phyloP scores from a whole-genome alignment of 2,888 invertebrate species.

The Eristalinus sepulchralis region DNA sequence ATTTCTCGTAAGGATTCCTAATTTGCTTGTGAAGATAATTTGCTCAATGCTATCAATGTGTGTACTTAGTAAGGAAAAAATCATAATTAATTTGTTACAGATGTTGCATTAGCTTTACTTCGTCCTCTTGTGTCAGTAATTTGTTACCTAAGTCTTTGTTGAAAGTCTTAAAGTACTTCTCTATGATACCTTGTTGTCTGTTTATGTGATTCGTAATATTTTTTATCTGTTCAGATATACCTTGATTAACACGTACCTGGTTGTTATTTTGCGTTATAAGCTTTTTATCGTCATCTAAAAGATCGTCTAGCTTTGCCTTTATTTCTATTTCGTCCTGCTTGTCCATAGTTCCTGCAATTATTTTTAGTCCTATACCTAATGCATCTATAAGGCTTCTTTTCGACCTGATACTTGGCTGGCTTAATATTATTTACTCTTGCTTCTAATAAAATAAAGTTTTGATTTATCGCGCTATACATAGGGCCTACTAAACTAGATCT shows the following conservation, averaged over 20 bases:
- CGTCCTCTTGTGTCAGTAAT: slow-evolving; percentile 1
- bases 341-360: not conserved
- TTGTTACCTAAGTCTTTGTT: not conserved
- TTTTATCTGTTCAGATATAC: not conserved
- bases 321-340: not conserved
- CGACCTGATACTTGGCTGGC: not conserved
- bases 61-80: slow-evolving; percentile 8
- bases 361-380: not conserved
- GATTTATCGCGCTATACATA: not conserved
- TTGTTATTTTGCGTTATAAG: no score
- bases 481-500: not conserved
- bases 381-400: not conserved
- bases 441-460: not conserved
- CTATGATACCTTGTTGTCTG: not conserved
- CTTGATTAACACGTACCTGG: not conserved
- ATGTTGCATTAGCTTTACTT: slow-evolving; percentile 3
- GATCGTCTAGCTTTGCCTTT: not conserved
- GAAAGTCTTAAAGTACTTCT: not conserved
- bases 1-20: slow-evolving; percentile 19
- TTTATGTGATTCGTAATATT: slow-evolving; percentile 8
- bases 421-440: not conserved
- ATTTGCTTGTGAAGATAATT: slow-evolving; percentile 16
- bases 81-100: slow-evolving; percentile 29
- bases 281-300: not conserved
- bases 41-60: slow-evolving; percentile 17